Percentiles rank a stretch among this genome's conserved stretches.
Conservation (phyloP, 2,888 invertebrate genomes). For the Eristalis intricaria region DNA sequence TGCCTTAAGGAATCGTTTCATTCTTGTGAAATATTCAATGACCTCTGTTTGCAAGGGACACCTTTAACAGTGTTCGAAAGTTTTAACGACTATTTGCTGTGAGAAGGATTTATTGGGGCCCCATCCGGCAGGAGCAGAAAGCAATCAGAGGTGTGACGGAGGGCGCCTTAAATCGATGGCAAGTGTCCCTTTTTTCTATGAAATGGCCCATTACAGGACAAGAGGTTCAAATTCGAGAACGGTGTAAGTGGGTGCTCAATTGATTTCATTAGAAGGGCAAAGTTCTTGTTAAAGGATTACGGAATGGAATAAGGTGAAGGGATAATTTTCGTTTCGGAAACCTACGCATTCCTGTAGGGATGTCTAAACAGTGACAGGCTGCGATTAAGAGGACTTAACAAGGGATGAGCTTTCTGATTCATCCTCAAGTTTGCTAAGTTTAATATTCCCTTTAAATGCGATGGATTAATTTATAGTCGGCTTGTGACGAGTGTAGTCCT, state of each 20-base stretch:
- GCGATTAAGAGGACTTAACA: not conserved
- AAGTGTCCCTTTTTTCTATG: not conserved
- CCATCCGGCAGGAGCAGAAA: slow-evolving; percentile 36
- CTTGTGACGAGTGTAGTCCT: too few relatives aligned
- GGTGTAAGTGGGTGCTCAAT: not conserved
- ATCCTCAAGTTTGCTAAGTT: too few relatives aligned
- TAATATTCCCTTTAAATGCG: too few relatives aligned
- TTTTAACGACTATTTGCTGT: slow-evolving; percentile 57
- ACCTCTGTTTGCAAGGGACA: slow-evolving; percentile 43
- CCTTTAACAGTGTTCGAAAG: slow-evolving; percentile 36
- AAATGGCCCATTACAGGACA: not conserved
- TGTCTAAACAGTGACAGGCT: not conserved
- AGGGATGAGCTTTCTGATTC: not conserved
- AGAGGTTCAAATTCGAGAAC: not conserved
- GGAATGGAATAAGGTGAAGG: not conserved
- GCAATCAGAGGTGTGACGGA: slow-evolving; percentile 32
- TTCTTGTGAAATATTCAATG: slow-evolving; percentile 56
- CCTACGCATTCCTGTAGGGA: not conserved
- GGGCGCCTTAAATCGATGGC: slow-evolving; percentile 17
- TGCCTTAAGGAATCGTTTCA: slow-evolving; percentile 10
- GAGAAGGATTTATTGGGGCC: slow-evolving; percentile 44
- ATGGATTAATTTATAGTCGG: too few relatives aligned
- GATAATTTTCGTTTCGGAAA: not conserved
- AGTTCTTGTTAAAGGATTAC: not conserved
- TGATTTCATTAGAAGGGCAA: not conserved